These are phyloP conservation scores for Luscinia luscinia DNA, from an alignment of 2,797 vertebrate genomes.

Conservation along the genomic window DNA sequence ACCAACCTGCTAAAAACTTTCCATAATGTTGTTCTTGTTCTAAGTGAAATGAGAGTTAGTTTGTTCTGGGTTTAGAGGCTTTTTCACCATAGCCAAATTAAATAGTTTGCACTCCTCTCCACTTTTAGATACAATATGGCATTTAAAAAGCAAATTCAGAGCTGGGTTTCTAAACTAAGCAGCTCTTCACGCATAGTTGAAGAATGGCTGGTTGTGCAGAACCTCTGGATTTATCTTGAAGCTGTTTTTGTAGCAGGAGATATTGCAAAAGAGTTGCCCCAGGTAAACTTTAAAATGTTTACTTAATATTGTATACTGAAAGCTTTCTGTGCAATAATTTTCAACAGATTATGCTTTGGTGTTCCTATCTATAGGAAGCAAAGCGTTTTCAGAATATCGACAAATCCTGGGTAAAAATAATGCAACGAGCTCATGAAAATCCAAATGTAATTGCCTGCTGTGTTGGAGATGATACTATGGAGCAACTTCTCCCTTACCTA, in stretches of 20 bases:
- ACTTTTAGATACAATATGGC: conserved; percentile 76
- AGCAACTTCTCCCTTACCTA: conserved; percentile 77
- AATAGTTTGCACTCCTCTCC: neutral
- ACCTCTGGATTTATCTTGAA: conserved; percentile 83
- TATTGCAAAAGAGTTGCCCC: conserved; percentile 81
- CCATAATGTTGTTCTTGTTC: neutral
- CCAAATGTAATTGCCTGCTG: conserved; percentile 79
- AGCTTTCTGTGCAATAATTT: neutral
- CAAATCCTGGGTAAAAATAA: conserved; percentile 81
- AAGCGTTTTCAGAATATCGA: conserved; percentile 83
- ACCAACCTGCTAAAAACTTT: neutral
- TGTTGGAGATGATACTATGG: conserved; percentile 81
- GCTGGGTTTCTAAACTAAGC: conserved; percentile 77
- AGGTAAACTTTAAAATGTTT: conserved; percentile 67
- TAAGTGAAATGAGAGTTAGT: neutral
- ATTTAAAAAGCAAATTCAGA: conserved; percentile 82
- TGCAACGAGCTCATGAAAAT: conserved; percentile 79
- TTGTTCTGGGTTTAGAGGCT: accelerated
- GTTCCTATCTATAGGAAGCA: conserved; percentile 74
- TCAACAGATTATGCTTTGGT: neutral
- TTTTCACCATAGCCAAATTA: neutral
- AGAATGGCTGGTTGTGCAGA: conserved; percentile 82
- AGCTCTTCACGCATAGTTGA: conserved; percentile 79
- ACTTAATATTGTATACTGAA: neutral
- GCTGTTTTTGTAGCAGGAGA: conserved; percentile 82